Evolutionary conservation across 2,888 invertebrate species (phyloP).

Genomic region (Platycnemis pennipes): DNA sequence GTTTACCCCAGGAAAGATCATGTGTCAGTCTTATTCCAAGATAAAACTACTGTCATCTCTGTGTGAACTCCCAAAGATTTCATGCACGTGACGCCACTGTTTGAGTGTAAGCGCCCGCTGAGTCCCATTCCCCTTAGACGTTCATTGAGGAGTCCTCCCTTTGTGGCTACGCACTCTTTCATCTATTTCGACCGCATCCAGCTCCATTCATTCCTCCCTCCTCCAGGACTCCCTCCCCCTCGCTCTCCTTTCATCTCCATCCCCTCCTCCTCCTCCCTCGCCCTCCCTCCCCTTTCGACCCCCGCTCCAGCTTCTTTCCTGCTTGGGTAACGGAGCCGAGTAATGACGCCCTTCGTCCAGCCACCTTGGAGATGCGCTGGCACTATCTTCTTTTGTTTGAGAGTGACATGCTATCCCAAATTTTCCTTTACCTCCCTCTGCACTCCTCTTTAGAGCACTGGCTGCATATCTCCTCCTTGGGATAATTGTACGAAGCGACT

Average conservation of each 20-base stretch:
- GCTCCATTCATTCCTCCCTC: neutral
- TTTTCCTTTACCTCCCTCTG: neutral
- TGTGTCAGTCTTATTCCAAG: too few relatives aligned
- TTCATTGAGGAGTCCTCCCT: neutral
- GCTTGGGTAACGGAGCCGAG: neutral
- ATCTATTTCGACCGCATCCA: conserved; percentile 26
- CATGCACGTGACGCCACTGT: too few relatives aligned
- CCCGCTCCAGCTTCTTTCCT: neutral
- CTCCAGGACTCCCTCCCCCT: neutral
- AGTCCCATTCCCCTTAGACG: too few relatives aligned
- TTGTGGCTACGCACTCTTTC: neutral
- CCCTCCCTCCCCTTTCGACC: neutral
- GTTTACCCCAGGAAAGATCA: too few relatives aligned
- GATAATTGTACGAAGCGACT: neutral
- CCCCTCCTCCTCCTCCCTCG: neutral
- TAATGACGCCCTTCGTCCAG: neutral
- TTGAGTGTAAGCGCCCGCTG: too few relatives aligned
- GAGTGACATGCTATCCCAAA: neutral
- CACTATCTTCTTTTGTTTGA: neutral
- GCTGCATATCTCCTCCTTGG: neutral
- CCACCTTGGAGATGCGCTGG: neutral
- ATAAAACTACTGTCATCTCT: too few relatives aligned
- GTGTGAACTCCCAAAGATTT: too few relatives aligned
- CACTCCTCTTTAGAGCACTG: neutral
- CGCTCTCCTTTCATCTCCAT: neutral